Evolutionary conservation across 2,888 invertebrate genomes (phyloP).

Genomic region (Selenia dentaria): DNA sequence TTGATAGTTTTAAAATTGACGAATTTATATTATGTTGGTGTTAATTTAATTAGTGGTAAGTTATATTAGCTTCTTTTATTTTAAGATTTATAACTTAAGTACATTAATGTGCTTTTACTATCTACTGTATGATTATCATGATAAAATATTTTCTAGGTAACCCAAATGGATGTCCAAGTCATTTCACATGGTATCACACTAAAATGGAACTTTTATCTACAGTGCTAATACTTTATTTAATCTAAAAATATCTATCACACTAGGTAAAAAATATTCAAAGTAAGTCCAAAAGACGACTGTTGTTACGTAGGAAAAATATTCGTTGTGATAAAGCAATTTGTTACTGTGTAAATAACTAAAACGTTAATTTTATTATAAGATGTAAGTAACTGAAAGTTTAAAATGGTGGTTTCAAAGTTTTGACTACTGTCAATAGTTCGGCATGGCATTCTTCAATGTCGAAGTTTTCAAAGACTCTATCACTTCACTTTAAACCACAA

Average conservation of each 20-base stretch:
- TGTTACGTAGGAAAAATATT: slow-evolving; percentile 70
- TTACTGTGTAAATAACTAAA: slow-evolving; percentile 67
- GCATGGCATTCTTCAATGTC: too few relatives aligned
- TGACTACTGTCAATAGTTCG: not conserved
- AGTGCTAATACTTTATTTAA: slow-evolving; percentile 51
- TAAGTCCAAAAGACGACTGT: slow-evolving; percentile 74
- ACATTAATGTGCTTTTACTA: slow-evolving; percentile 26
- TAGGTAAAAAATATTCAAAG: slow-evolving; percentile 46
- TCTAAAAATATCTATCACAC: slow-evolving; percentile 38
- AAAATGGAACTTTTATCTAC: slow-evolving; percentile 67
- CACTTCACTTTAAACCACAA: too few relatives aligned
- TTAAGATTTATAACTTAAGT: slow-evolving; percentile 38
- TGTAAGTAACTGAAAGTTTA: slow-evolving; percentile 58
- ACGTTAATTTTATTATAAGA: slow-evolving; percentile 49
- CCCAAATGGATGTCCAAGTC: slow-evolving; percentile 80
- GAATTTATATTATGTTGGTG: slow-evolving; percentile 72
- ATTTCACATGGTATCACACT: slow-evolving; percentile 63
- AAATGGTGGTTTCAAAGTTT: slow-evolving; percentile 5
- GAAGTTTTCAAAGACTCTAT: too few relatives aligned
- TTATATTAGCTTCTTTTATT: slow-evolving; percentile 48
- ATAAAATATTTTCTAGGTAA: slow-evolving; percentile 81
- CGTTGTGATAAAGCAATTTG: slow-evolving; percentile 77
- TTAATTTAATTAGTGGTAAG: slow-evolving; percentile 75
- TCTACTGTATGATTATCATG: slow-evolving; percentile 62
- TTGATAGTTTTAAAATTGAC: slow-evolving; percentile 39